A percentile compares a stretch with the other conserved stretches of the same genome.
phyloP scores from a whole-genome alignment of 2,888 invertebrate genomes.

The Pollenia griseotomentosa region DNA sequence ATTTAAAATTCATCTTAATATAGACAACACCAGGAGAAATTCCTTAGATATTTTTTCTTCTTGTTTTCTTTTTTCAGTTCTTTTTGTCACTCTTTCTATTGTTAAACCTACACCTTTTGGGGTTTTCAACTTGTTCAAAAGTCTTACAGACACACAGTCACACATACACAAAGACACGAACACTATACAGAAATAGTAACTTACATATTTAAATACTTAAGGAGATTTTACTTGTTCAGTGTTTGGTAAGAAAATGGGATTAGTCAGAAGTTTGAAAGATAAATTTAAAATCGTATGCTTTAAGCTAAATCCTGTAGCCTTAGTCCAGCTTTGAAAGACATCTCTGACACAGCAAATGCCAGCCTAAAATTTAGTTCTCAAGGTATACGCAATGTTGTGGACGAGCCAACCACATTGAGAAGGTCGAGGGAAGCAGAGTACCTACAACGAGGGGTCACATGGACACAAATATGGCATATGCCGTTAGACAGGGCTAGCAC shows the following conservation, averaged over 20 bases:
- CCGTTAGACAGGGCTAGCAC: too few relatives aligned
- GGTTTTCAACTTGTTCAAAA: conserved; percentile 40
- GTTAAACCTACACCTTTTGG: conserved; percentile 58
- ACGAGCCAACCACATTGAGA: too few relatives aligned
- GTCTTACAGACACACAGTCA: conserved; percentile 8
- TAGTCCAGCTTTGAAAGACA: too few relatives aligned
- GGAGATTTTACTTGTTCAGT: conserved; percentile 20
- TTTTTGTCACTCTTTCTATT: conserved; percentile 34
- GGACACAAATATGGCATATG: too few relatives aligned
- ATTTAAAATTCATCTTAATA: conserved; percentile 33
- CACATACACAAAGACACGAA: conserved; percentile 1
- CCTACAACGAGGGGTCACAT: too few relatives aligned
- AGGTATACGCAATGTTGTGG: too few relatives aligned
- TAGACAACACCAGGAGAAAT: conserved; percentile 26
- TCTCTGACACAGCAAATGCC: too few relatives aligned
- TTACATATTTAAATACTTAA: conserved; percentile 36
- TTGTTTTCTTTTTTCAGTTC: neutral
- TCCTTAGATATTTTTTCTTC: neutral
- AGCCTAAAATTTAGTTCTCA: too few relatives aligned
- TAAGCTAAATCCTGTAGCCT: too few relatives aligned
- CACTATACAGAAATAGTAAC: conserved; percentile 13
- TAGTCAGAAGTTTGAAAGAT: conserved; percentile 7
- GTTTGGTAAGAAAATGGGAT: neutral
- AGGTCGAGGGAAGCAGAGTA: too few relatives aligned
- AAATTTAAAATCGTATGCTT: neutral